Evolutionary conservation across 2,113 vertebrate genomes (phyloP).

Genomic region (Catagonus wagneri): DNA sequence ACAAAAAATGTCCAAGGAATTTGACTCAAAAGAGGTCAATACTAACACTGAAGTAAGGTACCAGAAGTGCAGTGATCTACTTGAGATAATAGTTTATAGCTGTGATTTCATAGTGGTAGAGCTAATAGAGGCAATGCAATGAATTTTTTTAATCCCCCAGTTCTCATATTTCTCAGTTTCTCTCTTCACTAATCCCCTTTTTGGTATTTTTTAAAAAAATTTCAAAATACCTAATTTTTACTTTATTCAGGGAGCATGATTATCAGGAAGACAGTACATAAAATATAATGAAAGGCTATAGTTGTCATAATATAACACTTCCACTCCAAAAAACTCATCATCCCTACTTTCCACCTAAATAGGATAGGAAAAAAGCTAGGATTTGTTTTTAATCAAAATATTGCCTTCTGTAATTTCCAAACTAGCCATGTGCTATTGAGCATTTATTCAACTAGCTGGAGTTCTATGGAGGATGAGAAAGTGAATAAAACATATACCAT

Average conservation of each 20-base stretch:
- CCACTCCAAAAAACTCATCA: neutral
- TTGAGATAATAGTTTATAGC: conserved; percentile 17
- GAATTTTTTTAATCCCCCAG: neutral
- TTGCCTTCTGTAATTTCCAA: conserved; percentile 22
- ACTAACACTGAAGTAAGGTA: conserved; percentile 7
- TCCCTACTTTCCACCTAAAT: conserved; percentile 24
- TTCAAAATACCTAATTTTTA: conserved; percentile 43
- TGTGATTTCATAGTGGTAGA: neutral
- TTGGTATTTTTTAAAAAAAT: conserved; percentile 53
- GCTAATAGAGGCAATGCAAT: neutral
- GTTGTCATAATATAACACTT: neutral
- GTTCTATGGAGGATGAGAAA: neutral
- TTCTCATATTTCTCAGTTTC: conserved; percentile 50
- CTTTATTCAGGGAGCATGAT: conserved; percentile 1
- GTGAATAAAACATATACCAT: neutral
- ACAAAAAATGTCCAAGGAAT: conserved; percentile 31
- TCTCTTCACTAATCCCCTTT: neutral
- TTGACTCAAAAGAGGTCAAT: conserved; percentile 3
- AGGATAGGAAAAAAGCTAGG: neutral
- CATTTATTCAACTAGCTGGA: conserved; percentile 26
- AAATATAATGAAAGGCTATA: conserved; percentile 7
- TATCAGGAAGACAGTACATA: neutral
- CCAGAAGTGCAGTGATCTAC: neutral
- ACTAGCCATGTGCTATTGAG: conserved; percentile 29
- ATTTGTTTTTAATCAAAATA: conserved; percentile 53